A percentile compares a stretch with the other conserved stretches of the same genome.
phyloP scores from a whole-genome alignment of 2,888 invertebrate genomes.

The Tethea ocularis region DNA sequence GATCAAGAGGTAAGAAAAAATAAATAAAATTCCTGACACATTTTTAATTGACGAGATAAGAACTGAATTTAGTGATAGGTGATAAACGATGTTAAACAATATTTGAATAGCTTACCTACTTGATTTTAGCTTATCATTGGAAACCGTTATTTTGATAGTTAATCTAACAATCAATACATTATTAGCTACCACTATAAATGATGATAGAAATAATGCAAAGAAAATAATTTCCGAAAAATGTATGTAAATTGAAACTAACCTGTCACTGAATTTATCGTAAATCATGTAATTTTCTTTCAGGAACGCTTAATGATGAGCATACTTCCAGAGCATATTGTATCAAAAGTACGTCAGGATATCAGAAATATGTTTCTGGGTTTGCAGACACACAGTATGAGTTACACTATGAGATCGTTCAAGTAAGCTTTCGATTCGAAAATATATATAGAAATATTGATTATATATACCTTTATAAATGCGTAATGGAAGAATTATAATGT shows the following conservation, averaged over 20 bases:
- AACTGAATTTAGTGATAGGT: not conserved
- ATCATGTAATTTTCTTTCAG: slow-evolving; percentile 64
- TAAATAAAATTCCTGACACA: slow-evolving; percentile 4
- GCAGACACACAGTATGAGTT: slow-evolving; percentile 66
- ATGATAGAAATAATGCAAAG: not conserved
- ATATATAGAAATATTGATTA: too few species aligned
- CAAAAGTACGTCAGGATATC: slow-evolving; percentile 83
- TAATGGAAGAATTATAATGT: too few species aligned
- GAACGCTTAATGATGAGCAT: slow-evolving; percentile 94
- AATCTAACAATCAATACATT: not conserved
- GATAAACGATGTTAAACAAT: not conserved
- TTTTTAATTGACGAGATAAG: not conserved
- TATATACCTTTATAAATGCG: too few species aligned
- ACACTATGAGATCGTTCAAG: slow-evolving; percentile 71
- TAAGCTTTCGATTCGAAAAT: slow-evolving; percentile 44
- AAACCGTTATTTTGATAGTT: not conserved
- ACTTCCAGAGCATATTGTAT: slow-evolving; percentile 92
- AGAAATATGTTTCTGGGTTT: slow-evolving; percentile 82
- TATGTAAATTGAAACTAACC: too few species aligned
- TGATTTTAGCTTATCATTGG: not conserved
- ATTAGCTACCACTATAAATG: not conserved
- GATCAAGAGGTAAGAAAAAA: slow-evolving; percentile 87
- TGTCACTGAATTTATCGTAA: too few species aligned
- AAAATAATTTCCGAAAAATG: too few species aligned
- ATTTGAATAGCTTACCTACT: not conserved